Conservation (phyloP, 2,888 invertebrate genomes). For the Furcula furcula region DNA sequence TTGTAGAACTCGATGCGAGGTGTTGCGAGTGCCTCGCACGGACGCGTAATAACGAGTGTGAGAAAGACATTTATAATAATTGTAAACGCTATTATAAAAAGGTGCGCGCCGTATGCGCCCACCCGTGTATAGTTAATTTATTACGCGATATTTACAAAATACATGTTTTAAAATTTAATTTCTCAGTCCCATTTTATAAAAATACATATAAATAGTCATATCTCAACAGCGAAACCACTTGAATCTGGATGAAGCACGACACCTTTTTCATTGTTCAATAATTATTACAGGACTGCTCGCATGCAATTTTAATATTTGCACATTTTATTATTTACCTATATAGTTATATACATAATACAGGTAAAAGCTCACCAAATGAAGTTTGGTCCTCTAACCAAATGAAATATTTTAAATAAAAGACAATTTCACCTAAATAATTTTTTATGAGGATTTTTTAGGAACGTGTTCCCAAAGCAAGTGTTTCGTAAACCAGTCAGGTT, state of each 20-base stretch:
- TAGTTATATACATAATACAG: too few species aligned
- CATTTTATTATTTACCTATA: too few species aligned
- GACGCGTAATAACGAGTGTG: conserved; percentile 14
- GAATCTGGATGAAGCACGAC: not conserved
- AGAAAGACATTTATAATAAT: conserved; percentile 14
- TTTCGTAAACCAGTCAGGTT: too few species aligned
- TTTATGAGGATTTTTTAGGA: too few species aligned
- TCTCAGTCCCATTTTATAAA: conserved; percentile 45
- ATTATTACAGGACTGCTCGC: not conserved
- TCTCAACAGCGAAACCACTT: conserved; percentile 9
- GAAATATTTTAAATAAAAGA: too few species aligned
- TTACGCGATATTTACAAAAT: conserved; percentile 38
- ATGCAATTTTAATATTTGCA: not conserved
- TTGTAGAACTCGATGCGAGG: not conserved
- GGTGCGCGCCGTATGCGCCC: conserved; percentile 9
- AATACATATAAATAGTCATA: conserved; percentile 35
- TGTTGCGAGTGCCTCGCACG: conserved; percentile 7
- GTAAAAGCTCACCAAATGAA: too few species aligned
- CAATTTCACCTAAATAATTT: too few species aligned
- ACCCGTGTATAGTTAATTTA: conserved; percentile 21
- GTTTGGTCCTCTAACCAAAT: too few species aligned
- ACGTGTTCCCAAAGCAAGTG: too few species aligned
- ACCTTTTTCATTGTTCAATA: not conserved
- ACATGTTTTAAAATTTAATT: conserved; percentile 26
- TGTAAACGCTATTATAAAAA: conserved; percentile 31